Conservation (phyloP, 2,113 vertebrate genomes). For the Myiagra hebetior region DNA sequence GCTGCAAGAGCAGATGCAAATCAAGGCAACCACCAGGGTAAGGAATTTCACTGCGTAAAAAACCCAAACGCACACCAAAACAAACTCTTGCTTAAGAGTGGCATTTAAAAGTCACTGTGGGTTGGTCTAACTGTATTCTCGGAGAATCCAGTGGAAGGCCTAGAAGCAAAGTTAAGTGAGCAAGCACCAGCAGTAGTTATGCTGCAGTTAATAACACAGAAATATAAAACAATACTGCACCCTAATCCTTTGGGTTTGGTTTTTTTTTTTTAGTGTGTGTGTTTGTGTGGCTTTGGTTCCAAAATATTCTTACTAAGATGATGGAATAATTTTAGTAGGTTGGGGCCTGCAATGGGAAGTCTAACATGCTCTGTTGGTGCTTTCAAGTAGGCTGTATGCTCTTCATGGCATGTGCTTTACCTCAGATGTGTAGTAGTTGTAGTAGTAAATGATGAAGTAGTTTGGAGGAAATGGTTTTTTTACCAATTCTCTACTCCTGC, state of each 20-base stretch:
- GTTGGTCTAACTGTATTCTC: not conserved
- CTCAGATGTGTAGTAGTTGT: not conserved
- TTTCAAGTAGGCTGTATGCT: not conserved
- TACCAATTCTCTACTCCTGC: not conserved
- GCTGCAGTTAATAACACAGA: not conserved
- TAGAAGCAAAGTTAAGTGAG: not conserved
- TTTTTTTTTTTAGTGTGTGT: not conserved
- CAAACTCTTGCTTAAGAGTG: not conserved
- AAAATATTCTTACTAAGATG: not conserved
- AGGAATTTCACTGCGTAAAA: constrained; percentile 10
- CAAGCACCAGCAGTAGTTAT: not conserved
- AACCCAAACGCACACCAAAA: not conserved
- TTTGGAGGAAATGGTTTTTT: not conserved
- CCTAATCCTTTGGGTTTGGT: not conserved
- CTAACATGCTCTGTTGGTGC: fast-evolving
- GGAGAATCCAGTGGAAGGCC: not conserved
- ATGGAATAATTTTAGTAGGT: not conserved
- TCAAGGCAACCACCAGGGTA: constrained; percentile 59
- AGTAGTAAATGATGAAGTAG: not conserved
- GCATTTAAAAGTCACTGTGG: not conserved
- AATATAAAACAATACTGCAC: not conserved
- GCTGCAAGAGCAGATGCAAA: constrained; percentile 75
- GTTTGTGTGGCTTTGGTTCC: not conserved
- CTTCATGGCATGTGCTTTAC: not conserved
- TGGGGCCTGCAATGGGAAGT: not conserved